Evolutionary conservation across 2,888 invertebrate species (phyloP), one percentile per base, ranked within the genome.

Genomic region (Entomobrya proxima): DNA sequence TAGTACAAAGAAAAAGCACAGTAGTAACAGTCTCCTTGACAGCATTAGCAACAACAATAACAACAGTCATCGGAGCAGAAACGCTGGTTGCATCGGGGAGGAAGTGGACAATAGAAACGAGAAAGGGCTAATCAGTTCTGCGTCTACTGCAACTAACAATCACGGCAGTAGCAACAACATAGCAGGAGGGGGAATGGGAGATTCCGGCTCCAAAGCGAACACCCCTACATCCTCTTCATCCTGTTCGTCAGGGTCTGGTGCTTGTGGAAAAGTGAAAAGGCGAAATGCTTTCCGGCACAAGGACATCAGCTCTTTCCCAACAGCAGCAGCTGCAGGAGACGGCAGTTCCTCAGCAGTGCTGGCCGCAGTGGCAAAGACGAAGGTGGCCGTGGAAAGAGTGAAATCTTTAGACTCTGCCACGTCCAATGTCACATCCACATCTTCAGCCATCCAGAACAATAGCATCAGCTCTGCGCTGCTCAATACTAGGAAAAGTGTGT

Each of bases 201-300:
- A 85, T 47, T 78, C 79, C 50, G 85, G 85, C 76, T 82, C 84
- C 67, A 83, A 88, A 85, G 88, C 86, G 15, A 85, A 78, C 84
- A 88, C 88, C 18, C 87, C 88, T 52, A 88, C 87, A 67, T 88
- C 88, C 69, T 86, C 86, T 52, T 86, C 86, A 64, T 87, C 88
- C 85, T 77, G 85, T 58, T 83, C 87, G 74, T 85, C 83, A 86
- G 86, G 86, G 61, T 86, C 87, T 79, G 85, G 85, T 58, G 87
- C 86, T 44, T 89, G 88, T 84, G 90, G 90, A 44, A 89, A 89
- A 86, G 89, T 90, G 44, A 90, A 90, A 78, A 61, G 90, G 27
- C 83, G 90, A 64, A 90, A 90, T 87, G 90, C 90, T 58, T 90
- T 90, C 83, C 82, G 90, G 58, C 87, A 89, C 78, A 89, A 89